phyloP scores from a whole-genome alignment of 1,140 invertebrate genomes.

The Drosophila teissieri region DNA sequence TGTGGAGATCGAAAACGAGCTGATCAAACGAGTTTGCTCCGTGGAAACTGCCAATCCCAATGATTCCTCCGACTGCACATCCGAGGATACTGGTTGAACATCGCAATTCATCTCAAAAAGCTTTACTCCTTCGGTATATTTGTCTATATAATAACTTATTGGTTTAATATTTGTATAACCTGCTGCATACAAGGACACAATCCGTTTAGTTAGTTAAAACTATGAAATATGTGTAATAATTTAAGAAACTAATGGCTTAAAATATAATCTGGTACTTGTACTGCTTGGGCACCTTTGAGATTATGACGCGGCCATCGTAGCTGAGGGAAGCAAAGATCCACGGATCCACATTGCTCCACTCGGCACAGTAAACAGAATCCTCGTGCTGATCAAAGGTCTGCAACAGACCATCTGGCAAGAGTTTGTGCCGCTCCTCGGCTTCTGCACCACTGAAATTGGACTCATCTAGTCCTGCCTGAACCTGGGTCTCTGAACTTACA shows the following conservation, averaged over 20 bases:
- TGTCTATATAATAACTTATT: conserved; percentile 23
- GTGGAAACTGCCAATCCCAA: conserved; percentile 82
- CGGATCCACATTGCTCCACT: conserved; percentile 98
- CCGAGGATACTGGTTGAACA: conserved; percentile 76
- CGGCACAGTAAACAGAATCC: conserved; percentile 98
- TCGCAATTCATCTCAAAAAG: not conserved
- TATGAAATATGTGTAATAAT: not conserved
- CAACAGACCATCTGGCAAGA: conserved; percentile 88
- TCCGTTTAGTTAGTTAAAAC: conserved; percentile 11
- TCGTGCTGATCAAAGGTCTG: conserved; percentile 97
- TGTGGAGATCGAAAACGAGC: conserved; percentile 78
- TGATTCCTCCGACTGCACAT: conserved; percentile 83
- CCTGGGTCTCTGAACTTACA: conserved; percentile 91
- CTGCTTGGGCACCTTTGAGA: conserved; percentile 95
- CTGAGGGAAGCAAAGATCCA: conserved; percentile 99
- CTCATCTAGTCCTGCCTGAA: conserved; percentile 22
- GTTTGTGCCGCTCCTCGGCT: conserved; percentile 87
- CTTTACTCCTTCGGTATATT: conserved; percentile 5
- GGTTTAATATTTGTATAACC: conserved; percentile 88
- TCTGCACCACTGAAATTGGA: conserved; percentile 9
- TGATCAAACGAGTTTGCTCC: conserved; percentile 80
- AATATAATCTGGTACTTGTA: conserved; percentile 96
- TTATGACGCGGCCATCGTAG: conserved; percentile 96
- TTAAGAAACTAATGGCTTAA: conserved; percentile 76
- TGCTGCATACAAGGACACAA: conserved; percentile 88